These are phyloP conservation scores for Dendrocincla fuliginosa DNA, from an alignment of 2,797 vertebrate genomes.

Conservation along the genomic window DNA sequence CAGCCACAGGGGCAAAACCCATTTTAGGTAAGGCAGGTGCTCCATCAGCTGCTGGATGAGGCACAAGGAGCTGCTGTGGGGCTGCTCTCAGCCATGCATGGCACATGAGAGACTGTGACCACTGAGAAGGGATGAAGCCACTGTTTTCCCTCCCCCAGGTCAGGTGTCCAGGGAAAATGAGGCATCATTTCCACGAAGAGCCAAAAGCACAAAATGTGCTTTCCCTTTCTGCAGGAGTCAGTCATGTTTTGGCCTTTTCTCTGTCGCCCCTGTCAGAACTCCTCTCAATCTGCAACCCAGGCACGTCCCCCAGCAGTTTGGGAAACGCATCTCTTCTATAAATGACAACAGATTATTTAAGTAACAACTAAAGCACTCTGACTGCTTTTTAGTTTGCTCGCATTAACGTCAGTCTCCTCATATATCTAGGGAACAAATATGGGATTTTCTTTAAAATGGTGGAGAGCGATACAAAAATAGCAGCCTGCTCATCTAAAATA, in stretches of 20 bases:
- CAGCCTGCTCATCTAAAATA: slow-evolving; percentile 7
- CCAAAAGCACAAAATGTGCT: background rate
- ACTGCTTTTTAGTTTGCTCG: background rate
- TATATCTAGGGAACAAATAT: background rate
- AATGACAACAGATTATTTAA: slow-evolving; percentile 38
- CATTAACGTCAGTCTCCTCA: slow-evolving; percentile 10
- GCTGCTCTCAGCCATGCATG: background rate
- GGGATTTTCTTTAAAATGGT: slow-evolving; percentile 31
- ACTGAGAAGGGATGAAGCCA: background rate
- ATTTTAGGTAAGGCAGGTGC: background rate
- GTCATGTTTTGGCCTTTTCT: background rate
- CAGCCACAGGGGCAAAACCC: background rate
- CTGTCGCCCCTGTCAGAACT: background rate
- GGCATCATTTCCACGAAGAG: background rate
- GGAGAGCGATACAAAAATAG: background rate
- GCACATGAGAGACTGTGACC: background rate
- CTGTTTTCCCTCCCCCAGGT: background rate
- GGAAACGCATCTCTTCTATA: slow-evolving; percentile 15
- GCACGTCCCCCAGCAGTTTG: background rate
- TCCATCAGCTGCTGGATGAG: background rate
- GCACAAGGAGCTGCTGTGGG: background rate
- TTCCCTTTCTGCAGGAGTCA: background rate
- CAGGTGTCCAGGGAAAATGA: background rate
- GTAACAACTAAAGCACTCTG: background rate
- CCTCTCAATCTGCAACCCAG: background rate